These are phyloP conservation scores for Lysandra coridon DNA, from an alignment of 2,888 invertebrate genomes.

Conservation along the genomic window DNA sequence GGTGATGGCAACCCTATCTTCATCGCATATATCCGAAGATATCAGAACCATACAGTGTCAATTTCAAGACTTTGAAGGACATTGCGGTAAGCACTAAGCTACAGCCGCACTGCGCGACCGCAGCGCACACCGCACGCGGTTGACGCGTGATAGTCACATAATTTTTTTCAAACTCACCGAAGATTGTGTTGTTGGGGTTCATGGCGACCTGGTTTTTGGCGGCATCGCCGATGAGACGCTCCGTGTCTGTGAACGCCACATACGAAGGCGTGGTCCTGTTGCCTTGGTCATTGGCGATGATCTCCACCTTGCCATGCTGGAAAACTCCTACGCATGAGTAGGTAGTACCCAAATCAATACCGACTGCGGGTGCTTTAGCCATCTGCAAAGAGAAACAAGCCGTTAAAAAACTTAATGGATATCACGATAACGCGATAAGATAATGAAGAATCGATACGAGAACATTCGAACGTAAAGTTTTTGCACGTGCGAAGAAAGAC, in stretches of 20 bases:
- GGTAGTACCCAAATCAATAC: conserved; percentile 97
- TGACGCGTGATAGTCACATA: not conserved
- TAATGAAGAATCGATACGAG: not conserved
- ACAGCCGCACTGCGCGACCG: not conserved
- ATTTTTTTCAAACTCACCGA: conserved; percentile 78
- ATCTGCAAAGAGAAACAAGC: conserved; percentile 62
- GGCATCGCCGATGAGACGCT: conserved; percentile 90
- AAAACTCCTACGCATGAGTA: conserved; percentile 97
- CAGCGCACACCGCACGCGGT: not conserved
- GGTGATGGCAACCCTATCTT: not conserved
- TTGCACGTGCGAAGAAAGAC: not conserved
- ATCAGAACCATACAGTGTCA: not conserved
- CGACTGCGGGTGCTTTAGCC: conserved; percentile 92
- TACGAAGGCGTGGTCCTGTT: conserved; percentile 93
- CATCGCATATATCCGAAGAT: not conserved
- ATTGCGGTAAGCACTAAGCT: not conserved
- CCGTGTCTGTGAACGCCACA: conserved; percentile 92
- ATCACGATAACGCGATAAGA: not conserved
- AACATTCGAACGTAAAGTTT: not conserved
- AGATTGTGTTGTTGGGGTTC: conserved; percentile 94
- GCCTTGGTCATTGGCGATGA: conserved; percentile 94
- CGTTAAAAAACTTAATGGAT: conserved; percentile 24
- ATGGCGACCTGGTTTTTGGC: conserved; percentile 92
- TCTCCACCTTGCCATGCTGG: conserved; percentile 94
- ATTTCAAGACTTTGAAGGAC: not conserved